Percentiles rank a stretch among this genome's conserved stretches.
Conservation (phyloP, 1,140 invertebrate genomes). For the Cotesia typhae region DNA sequence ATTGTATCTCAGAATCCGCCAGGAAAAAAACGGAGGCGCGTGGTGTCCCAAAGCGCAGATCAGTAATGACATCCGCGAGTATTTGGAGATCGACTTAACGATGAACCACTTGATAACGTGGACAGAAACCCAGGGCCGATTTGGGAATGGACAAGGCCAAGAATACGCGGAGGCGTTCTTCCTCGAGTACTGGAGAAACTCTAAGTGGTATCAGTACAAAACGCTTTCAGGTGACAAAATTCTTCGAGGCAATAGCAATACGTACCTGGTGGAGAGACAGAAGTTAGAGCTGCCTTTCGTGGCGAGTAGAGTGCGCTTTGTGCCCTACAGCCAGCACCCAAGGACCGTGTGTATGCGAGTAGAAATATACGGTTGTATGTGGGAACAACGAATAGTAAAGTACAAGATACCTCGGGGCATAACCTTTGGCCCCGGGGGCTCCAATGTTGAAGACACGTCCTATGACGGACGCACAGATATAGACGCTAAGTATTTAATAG, state of each 20-base stretch:
- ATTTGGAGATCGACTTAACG: conserved; percentile 84
- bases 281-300: conserved; percentile 85
- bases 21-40: conserved; percentile 88
- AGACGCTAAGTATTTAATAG: conserved; percentile 68
- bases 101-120: conserved; percentile 82
- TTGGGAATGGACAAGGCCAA: conserved; percentile 91
- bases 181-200: conserved; percentile 84
- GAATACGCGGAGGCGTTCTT: conserved; percentile 88
- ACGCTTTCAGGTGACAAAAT: conserved; percentile 78
- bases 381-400: conserved; percentile 75
- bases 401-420: conserved; percentile 75
- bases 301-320: conserved; percentile 86
- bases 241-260: conserved; percentile 89
- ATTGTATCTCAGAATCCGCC: conserved; percentile 74
- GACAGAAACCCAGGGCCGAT: conserved; percentile 91
- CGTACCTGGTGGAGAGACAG: conserved; percentile 82
- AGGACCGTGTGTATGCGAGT: conserved; percentile 92
- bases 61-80: conserved; percentile 79
- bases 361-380: conserved; percentile 87
- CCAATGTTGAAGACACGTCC: conserved; percentile 87
- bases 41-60: conserved; percentile 91
- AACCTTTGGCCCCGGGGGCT: conserved; percentile 68
- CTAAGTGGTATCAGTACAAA: conserved; percentile 82
- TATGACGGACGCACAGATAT: conserved; percentile 84
- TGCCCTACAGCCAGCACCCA: conserved; percentile 87